phyloP scores from a whole-genome alignment of 2,113 vertebrate species.

The Speoplatyrhinus poulsoni region DNA sequence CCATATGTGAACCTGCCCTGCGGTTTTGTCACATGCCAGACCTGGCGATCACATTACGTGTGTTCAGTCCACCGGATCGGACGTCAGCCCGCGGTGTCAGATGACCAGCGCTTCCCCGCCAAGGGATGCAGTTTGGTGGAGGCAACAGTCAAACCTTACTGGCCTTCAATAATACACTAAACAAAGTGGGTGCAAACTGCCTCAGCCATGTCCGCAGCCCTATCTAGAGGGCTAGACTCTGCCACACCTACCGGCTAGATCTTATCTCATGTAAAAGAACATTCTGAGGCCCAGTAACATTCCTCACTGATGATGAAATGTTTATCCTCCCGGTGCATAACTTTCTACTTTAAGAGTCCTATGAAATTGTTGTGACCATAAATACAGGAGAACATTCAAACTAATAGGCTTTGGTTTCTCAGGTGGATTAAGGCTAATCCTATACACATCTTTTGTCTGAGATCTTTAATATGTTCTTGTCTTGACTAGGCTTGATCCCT shows the following conservation, averaged over 20 bases:
- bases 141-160: conserved; percentile 32
- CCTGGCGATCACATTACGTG: conserved; percentile 41
- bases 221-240: neutral
- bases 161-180: conserved; percentile 65
- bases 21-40: conserved; percentile 41
- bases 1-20: conserved; percentile 4
- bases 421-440: no score
- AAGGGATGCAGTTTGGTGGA: conserved; percentile 42
- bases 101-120: conserved; percentile 43
- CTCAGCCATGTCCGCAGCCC: neutral
- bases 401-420: no score
- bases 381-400: no score
- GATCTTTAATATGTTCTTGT: no score
- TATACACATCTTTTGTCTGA: no score
- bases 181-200: conserved; percentile 55
- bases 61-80: conserved; percentile 44
- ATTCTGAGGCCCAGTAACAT: neutral
- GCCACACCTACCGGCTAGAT: conserved; percentile 8
- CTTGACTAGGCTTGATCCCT: no score
- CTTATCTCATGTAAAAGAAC: neutral
- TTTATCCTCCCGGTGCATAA: neutral
- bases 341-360: neutral
- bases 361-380: neutral
- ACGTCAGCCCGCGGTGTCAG: conserved; percentile 40
- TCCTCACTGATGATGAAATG: neutral